A percentile compares a stretch with the other conserved stretches of the same genome.
Evolutionary conservation across 2,888 invertebrate genomes (phyloP).

Genomic region (Alloscopus bannaensis): DNA sequence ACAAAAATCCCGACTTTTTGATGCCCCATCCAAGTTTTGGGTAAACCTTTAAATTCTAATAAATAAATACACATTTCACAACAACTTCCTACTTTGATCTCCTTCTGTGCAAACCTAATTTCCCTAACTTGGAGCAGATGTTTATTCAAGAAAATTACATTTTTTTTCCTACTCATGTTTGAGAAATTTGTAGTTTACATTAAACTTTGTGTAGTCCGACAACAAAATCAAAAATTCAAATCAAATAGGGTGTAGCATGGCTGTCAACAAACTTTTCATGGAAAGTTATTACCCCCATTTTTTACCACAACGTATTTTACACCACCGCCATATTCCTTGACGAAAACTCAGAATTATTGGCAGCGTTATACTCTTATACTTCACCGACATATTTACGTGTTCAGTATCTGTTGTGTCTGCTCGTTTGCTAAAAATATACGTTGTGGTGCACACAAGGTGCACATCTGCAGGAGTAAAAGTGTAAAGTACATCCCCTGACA

Average conservation of each 20-base stretch:
- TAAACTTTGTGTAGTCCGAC: neutral
- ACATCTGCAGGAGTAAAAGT: too few relatives aligned
- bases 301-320: neutral
- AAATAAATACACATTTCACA: neutral
- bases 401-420: too few relatives aligned
- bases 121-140: slow-evolving; percentile 49
- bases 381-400: neutral
- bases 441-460: neutral
- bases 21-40: neutral
- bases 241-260: neutral
- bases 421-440: slow-evolving; percentile 3
- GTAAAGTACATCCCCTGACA: too few relatives aligned
- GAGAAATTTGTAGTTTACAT: neutral
- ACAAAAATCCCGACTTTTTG: neutral
- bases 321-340: too few relatives aligned
- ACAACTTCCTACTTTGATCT: slow-evolving; percentile 41
- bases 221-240: neutral
- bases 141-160: slow-evolving; percentile 50
- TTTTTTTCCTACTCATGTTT: neutral
- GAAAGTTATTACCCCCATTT: too few relatives aligned
- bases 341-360: neutral
- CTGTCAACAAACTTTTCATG: too few relatives aligned
- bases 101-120: slow-evolving; percentile 51
- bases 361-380: neutral
- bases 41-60: neutral